Evolutionary conservation across 2,113 vertebrate genomes (phyloP), one percentile per base, ranked within the genome.

Genomic region (Psophia crepitans): DNA sequence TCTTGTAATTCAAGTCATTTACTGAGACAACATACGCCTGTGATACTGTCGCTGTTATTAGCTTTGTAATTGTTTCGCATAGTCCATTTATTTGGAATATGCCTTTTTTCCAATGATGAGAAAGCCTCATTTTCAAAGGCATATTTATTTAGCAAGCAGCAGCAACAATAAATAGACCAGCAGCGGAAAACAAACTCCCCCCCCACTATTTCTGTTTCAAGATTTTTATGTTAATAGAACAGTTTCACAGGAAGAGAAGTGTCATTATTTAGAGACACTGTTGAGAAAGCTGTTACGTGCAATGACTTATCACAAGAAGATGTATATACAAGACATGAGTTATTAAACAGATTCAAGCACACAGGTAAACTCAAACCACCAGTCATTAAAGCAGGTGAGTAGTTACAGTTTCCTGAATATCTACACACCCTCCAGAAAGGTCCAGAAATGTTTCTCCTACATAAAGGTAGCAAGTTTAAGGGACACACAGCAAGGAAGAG

Each of bases 271-370:
- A n/a, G n/a, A n/a, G n/a, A n/a, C n/a, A n/a, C n/a, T n/a, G n/a
- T n/a, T n/a, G n/a, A n/a, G n/a, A n/a, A 94, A 95, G 41, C 87
- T 96, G 92, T 97, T 96, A 89, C 87, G 75, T 6, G 53, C 91
- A 97, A 96, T 96, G 94, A 96, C 97, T 98, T 93, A 64, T 96
- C 94, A 97, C 89, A 98, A 98, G 97, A 94, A 96, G 90, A 96
- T 95, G 95, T 81, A 87, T 65, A 86, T 82, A 93, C 58, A 92
- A 94, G 94, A 97, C 96, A 93, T 54, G 24, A 97, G 97, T 97
- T 87, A 96, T 78, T 96, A 86, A 97, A 96, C 77, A 95, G 69
- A 93, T 89, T 91, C 43, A 92, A 93, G 92, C 95, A 95, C 90
- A 95, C 75, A 37, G 43, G 30, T 90, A 71, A 93, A 96, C 51